These are phyloP conservation scores for Oeneis ivallda DNA, from an alignment of 2,888 invertebrate species.

Conservation along the genomic window DNA sequence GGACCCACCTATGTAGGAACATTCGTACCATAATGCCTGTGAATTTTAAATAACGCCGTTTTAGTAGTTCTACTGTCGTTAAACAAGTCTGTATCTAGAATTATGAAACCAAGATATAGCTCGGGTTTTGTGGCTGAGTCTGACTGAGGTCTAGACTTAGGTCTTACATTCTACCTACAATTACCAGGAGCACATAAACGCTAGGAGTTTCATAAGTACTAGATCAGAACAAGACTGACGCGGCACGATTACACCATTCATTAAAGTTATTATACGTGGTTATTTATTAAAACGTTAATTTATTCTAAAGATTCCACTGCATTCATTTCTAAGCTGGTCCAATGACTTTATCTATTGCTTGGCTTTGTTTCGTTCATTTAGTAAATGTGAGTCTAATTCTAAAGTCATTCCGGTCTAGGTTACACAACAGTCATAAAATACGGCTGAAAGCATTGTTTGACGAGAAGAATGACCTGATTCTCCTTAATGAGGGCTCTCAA, in stretches of 20 bases:
- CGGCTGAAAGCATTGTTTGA: slow-evolving; percentile 41
- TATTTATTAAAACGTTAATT: slow-evolving; percentile 38
- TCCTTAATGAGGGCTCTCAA: slow-evolving; percentile 38
- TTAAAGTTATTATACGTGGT: slow-evolving; percentile 34
- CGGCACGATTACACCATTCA: slow-evolving; percentile 28
- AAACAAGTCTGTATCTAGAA: slow-evolving; percentile 6
- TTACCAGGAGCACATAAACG: slow-evolving; percentile 66
- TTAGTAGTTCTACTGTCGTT: background rate
- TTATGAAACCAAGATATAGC: background rate
- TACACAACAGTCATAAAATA: slow-evolving; percentile 39
- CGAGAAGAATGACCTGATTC: slow-evolving; percentile 43
- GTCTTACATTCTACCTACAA: slow-evolving; percentile 66
- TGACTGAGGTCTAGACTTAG: slow-evolving; percentile 42
- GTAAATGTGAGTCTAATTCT: slow-evolving; percentile 42
- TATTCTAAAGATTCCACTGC: slow-evolving; percentile 43
- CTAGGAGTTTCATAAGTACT: slow-evolving; percentile 59
- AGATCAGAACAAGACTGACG: slow-evolving; percentile 47
- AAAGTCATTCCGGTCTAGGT: slow-evolving; percentile 41
- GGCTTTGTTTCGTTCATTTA: slow-evolving; percentile 42
- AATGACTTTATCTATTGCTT: slow-evolving; percentile 41
- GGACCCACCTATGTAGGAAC: too few species aligned
- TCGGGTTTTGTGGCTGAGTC: slow-evolving; percentile 13
- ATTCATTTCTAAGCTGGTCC: slow-evolving; percentile 42
- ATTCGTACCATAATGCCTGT: too few species aligned
- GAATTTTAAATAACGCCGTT: background rate